Percentiles rank a stretch among this genome's conserved stretches.
Evolutionary conservation across 2,113 vertebrate genomes (phyloP).

Genomic region (Anser cygnoides): DNA sequence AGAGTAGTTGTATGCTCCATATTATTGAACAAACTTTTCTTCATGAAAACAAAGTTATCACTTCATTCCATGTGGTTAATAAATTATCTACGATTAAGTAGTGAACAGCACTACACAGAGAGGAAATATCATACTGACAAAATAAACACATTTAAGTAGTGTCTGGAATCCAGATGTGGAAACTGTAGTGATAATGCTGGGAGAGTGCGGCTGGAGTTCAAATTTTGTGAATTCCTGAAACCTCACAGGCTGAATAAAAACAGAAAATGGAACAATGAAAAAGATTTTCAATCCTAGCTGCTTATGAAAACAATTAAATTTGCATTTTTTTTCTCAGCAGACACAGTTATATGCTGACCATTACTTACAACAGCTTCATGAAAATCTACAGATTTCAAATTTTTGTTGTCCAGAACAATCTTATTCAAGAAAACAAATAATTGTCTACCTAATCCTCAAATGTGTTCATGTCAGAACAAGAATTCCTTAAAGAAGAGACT

Average conservation of each 20-base stretch:
- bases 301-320: neutral
- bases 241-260: slow-evolving; percentile 35
- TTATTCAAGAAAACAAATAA: neutral
- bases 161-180: slow-evolving; percentile 73
- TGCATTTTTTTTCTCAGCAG: slow-evolving; percentile 14
- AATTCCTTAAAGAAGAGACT: neutral
- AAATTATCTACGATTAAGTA: slow-evolving; percentile 32
- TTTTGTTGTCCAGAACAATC: neutral
- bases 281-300: neutral
- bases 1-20: neutral
- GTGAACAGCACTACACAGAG: neutral
- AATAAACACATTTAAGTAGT: neutral
- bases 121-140: slow-evolving; percentile 20
- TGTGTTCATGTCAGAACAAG: neutral
- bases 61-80: neutral
- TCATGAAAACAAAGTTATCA: neutral
- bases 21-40: neutral
- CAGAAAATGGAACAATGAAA: neutral
- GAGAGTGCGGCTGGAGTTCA: slow-evolving; percentile 34
- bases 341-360: neutral
- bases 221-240: slow-evolving; percentile 37
- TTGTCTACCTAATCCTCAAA: neutral
- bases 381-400: neutral
- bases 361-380: neutral
- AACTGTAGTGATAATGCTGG: slow-evolving; percentile 2